A percentile compares a stretch with the other conserved stretches of the same genome.
phyloP scores from a whole-genome alignment of 2,888 invertebrate species.

The Carabus problematicus region DNA sequence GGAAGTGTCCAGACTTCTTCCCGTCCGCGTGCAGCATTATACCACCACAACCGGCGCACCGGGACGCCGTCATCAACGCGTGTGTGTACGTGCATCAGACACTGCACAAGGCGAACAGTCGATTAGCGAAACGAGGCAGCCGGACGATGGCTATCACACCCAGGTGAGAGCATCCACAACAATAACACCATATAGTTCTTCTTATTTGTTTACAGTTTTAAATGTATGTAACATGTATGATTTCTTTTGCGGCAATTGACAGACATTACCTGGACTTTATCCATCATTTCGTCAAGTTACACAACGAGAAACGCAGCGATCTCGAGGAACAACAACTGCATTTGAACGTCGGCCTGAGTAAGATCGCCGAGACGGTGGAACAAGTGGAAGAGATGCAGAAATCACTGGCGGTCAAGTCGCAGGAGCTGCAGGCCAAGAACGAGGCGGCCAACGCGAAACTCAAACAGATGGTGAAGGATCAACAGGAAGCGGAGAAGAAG shows the following conservation, averaged over 20 bases:
- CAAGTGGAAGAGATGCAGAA: constrained; percentile 99
- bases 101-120: constrained; percentile 90
- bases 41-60: constrained; percentile 77
- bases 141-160: constrained; percentile 98
- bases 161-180: too few species aligned
- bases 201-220: too few species aligned
- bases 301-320: constrained; percentile 97
- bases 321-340: constrained; percentile 99
- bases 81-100: constrained; percentile 99
- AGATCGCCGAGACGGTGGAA: constrained; percentile 98
- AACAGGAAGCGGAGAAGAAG: constrained; percentile 98
- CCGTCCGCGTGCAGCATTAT: constrained; percentile 84
- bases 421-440: constrained; percentile 95
- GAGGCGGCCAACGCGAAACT: constrained; percentile 99
- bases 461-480: constrained; percentile 98
- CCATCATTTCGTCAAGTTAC: constrained; percentile 97
- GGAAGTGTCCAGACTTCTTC: constrained; percentile 89
- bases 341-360: constrained; percentile 96
- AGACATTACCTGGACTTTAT: constrained; percentile 98
- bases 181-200: too few species aligned
- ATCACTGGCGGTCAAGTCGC: constrained; percentile 95
- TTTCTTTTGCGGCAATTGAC: constrained; percentile 43
- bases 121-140: constrained; percentile 89
- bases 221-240: too few species aligned
- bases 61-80: constrained; percentile 98